Base-by-base conservation (phyloP, 2,113 vertebrate genomes). In the Brachionichthys hirsutus region DNA sequence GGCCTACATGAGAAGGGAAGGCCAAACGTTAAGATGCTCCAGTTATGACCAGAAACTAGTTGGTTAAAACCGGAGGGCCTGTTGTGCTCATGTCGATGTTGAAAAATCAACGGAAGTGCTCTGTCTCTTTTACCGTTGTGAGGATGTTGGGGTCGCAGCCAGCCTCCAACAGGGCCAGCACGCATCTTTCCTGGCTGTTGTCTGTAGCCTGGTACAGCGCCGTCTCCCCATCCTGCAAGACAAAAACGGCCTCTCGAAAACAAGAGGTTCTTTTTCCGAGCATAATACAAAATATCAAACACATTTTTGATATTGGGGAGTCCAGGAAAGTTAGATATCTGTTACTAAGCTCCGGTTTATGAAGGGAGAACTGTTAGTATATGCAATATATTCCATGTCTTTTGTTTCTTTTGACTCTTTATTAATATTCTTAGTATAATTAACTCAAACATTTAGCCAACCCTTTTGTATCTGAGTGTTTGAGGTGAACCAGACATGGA, bases 131-230 rank as follows among this genome's bases (percentile, higher is more conserved):
- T 90, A 94, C 95, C 24, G 79, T 70, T 71, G 91, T 93, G 56
- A 85, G 67, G 75, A 94, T 70, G 78, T 93, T 92, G 62, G 93
- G 90, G 54, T 97, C 90, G 84, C 94, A 94, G 66, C 88, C 89
- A 2, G 89, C 90, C 62, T 93, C 86, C 85, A 96, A 80, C 51
- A 97, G 77, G 13, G 90, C 75, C 69, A 89, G 67, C 22, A 92
- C 90, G 85, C 93, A 95, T 72, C 91, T 91, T 70, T 93, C 90
- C 56, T 93, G 77, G 38, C 88, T 80, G 35, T 86, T 89, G 61
- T 91, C 86, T 64, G 92, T 88, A 61, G 95, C 91, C 78, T 93
- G 84, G 70, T 91, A 94, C 86, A 98, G 91, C 6, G 94, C 88
- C 1, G 92, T 95, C 88, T 96, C 92, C 40, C 93, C 91, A 0